Evolutionary conservation across 2,888 invertebrate genomes (phyloP), one percentile per base, ranked within the genome.

Genomic region (Proisotoma minuta): DNA sequence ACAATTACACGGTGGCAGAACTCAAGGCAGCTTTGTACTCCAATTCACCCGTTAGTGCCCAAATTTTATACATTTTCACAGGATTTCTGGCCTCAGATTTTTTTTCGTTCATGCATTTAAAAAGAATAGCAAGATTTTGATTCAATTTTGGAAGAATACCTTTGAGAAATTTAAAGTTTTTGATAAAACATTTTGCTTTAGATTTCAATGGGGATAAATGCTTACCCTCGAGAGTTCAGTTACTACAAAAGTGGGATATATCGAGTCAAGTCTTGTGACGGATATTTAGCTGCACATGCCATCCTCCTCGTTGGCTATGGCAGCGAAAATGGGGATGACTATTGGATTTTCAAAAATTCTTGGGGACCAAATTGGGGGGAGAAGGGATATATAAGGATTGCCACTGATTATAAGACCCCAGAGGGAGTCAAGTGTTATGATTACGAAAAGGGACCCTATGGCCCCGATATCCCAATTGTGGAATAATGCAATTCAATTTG

Each of bases 281-380:
- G 43, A 20, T 12, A n/a, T 5, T 12, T 5, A 5, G 43, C 4
- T 43, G 18, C 10, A 43, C 43, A 43, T 43, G 43, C 10, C 5
- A 20, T 43, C 5, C 10, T 43, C 20, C 18, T 43, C 5, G 43
- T 43, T 4, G 43, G 43, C 5, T 43, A 43, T n/a, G 43, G 43
- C 5, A 43, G 18, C 4, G 18, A 43, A 20, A 43, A 43, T 5
- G 43, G 10, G 43, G 43, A 43, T 43, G 43, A 43, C 4, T 43
- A 43, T n/a, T 43, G 43, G 43, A 43, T 43, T n/a, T 43, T 43
- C 4, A 43, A 43, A n/a, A 43, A 43, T 43, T 43, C 43, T 43
- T 43, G 43, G 43, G 43, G 43, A 4, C 15, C 10, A n/a, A n/a
- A 43, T 43, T 43, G 43, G 43, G 43, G 43, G 4, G 43, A 43